phyloP scores from a whole-genome alignment of 2,888 invertebrate species.

The Agrilus mali region DNA sequence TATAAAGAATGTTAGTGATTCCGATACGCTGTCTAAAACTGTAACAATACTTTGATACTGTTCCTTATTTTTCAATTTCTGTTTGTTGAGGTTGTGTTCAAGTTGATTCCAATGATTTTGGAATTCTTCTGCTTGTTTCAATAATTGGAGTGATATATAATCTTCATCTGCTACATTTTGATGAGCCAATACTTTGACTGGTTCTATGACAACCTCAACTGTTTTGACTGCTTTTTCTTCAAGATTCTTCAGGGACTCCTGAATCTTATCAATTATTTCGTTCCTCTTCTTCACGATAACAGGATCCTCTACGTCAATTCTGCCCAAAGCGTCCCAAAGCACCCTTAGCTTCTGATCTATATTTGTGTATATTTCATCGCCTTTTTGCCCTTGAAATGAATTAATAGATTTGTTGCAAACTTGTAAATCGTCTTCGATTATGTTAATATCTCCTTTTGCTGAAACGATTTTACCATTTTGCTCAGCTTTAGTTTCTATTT shows the following conservation, averaged over 20 bases:
- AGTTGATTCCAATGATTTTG: conserved; percentile 10
- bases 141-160: not conserved
- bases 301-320: conserved; percentile 9
- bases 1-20: no score
- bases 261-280: conserved; percentile 11
- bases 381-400: conserved; percentile 5
- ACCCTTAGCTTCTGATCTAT: conserved; percentile 11
- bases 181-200: not conserved
- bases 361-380: conserved; percentile 7
- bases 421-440: conserved; percentile 10
- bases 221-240: conserved; percentile 7
- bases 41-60: no score
- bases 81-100: conserved; percentile 1
- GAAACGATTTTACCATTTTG: conserved; percentile 10
- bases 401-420: conserved; percentile 8
- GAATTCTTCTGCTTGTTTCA: conserved; percentile 9
- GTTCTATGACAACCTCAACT: conserved; percentile 1
- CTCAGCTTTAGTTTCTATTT: conserved; percentile 11
- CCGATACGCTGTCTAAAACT: no score
- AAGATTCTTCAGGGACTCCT: conserved; percentile 11
- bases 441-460: conserved; percentile 9
- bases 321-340: conserved; percentile 12
- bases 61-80: no score
- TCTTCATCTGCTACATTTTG: not conserved
- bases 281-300: conserved; percentile 7